Percentiles rank a stretch among this genome's conserved stretches.
These are phyloP conservation scores for Phymorhynchus buccinoides DNA, from an alignment of 1,140 invertebrate genomes.

Conservation along the genomic window DNA sequence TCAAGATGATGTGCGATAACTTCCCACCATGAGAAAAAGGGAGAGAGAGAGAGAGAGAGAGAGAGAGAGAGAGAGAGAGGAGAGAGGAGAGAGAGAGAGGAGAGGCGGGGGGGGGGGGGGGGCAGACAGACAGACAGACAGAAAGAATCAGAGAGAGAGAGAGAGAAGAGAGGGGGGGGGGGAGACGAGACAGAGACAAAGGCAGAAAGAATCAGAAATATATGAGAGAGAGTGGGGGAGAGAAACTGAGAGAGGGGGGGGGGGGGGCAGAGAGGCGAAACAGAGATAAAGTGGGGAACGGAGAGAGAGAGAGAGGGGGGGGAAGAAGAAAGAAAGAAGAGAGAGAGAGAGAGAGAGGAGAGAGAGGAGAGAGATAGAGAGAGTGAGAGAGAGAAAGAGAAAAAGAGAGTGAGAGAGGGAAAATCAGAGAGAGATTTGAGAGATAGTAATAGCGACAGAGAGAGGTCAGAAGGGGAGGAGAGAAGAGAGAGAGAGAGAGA, in stretches of 20 bases:
- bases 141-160: background rate
- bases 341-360: background rate
- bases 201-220: background rate
- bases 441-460: background rate
- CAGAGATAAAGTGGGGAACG: background rate
- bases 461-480: background rate
- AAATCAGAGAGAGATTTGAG: background rate
- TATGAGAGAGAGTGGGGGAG: background rate
- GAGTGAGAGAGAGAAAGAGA: background rate
- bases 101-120: background rate
- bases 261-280: background rate
- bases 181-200: background rate
- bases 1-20: no score
- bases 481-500: background rate
- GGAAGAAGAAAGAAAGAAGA: background rate
- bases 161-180: background rate
- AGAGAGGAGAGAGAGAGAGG: background rate
- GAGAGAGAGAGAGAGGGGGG: background rate
- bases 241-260: background rate
- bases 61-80: background rate
- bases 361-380: background rate
- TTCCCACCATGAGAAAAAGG: no score
- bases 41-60: background rate
- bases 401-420: background rate
- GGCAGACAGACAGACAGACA: background rate